Percentiles rank a stretch among this genome's conserved stretches.
Conservation (phyloP, 2,113 vertebrate species). For the Hyperopisus bebe region DNA sequence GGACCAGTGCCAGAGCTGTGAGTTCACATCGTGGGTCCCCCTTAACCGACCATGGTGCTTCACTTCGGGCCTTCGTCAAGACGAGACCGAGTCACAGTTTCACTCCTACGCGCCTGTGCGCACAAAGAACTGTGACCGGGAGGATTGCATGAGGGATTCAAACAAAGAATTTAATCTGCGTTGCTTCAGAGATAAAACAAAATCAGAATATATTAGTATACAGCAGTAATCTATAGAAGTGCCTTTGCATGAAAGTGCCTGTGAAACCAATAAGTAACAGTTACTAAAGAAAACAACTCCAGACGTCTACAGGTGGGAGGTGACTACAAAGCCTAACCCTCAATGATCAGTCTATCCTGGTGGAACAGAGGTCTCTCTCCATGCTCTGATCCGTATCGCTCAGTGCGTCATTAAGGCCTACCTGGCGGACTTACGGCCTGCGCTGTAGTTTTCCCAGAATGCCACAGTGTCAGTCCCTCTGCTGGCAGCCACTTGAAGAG, state of each 20-base stretch:
- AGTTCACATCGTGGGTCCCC: slow-evolving; percentile 49
- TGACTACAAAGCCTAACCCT: background rate
- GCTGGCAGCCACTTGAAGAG: background rate
- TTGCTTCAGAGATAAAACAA: background rate
- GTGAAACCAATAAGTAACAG: background rate
- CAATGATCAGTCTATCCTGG: background rate
- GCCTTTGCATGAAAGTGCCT: background rate
- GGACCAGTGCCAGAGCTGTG: slow-evolving; percentile 88
- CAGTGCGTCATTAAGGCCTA: background rate
- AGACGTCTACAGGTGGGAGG: background rate
- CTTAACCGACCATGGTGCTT: too few species aligned
- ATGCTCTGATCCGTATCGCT: background rate
- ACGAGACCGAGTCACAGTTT: background rate
- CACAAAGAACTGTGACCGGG: background rate
- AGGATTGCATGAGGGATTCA: background rate
- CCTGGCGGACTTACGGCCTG: background rate
- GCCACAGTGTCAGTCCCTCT: background rate
- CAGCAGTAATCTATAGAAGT: background rate
- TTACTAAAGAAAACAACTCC: background rate
- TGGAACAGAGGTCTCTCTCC: background rate
- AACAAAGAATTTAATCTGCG: background rate
- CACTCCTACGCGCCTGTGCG: background rate
- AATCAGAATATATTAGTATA: background rate
- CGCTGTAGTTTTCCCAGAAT: background rate
- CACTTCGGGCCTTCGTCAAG: background rate